These are phyloP conservation scores for Hydrotaea cyrtoneurina DNA, from an alignment of 2,888 invertebrate genomes.

Conservation along the genomic window DNA sequence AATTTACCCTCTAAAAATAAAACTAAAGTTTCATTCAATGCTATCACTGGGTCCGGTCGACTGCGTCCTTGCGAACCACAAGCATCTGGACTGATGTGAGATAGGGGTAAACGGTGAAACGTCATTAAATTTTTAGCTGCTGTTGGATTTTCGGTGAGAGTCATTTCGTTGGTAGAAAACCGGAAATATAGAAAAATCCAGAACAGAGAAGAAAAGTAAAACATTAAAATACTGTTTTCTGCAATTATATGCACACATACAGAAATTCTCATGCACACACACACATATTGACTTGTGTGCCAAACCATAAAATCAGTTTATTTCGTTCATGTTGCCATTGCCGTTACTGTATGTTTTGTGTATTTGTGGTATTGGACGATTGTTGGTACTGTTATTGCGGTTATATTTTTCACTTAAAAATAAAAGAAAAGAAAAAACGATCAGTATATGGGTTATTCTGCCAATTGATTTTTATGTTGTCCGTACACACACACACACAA, in stretches of 20 bases:
- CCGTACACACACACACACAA: conserved; percentile 1
- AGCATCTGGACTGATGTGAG: too few species aligned
- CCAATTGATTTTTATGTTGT: conserved; percentile 58
- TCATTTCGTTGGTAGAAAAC: neutral
- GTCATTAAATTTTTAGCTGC: conserved; percentile 27
- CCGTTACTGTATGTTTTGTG: neutral
- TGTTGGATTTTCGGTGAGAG: conserved; percentile 3
- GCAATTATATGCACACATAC: conserved; percentile 30
- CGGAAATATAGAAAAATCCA: too few species aligned
- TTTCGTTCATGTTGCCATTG: conserved; percentile 3
- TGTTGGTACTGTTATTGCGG: conserved; percentile 25
- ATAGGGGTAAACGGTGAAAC: conserved; percentile 1
- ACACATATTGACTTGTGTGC: conserved; percentile 5
- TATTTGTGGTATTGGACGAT: conserved; percentile 1
- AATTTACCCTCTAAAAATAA: conserved; percentile 15
- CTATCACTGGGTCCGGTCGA: neutral
- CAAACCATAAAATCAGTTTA: conserved; percentile 22
- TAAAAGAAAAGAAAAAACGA: neutral
- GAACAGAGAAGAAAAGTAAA: neutral
- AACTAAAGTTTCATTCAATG: neutral
- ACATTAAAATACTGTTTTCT: conserved; percentile 37
- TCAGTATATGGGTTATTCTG: conserved; percentile 35
- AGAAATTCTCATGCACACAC: neutral
- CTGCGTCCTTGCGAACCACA: neutral
- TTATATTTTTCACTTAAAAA: conserved; percentile 29